phyloP scores from a whole-genome alignment of 2,113 vertebrate genomes.

The Equus quagga region DNA sequence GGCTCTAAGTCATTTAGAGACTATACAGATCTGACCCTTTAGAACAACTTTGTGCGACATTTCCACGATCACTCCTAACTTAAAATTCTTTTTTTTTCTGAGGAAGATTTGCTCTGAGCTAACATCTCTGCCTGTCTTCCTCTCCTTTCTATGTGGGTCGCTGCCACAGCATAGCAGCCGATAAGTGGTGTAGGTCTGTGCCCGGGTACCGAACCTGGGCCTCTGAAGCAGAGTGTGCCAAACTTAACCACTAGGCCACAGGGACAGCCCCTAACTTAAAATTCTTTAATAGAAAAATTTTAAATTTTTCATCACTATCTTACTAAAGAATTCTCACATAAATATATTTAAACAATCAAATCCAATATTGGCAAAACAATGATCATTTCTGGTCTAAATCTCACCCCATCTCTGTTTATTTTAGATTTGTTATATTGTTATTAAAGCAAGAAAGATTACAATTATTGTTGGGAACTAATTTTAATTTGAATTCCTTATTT shows the following conservation, averaged over 20 bases:
- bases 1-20: not conserved
- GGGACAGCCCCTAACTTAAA: not conserved
- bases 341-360: constrained; percentile 40
- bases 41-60: not conserved
- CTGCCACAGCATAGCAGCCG: no score
- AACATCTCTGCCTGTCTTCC: no score
- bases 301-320: not conserved
- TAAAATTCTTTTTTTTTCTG: not conserved
- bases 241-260: no score
- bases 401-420: not conserved
- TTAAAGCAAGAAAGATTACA: not conserved
- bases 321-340: not conserved
- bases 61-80: not conserved
- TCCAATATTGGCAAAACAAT: not conserved
- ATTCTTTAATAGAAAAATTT: not conserved
- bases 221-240: no score
- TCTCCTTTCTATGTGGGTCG: no score
- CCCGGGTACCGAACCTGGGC: no score
- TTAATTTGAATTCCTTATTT: constrained; percentile 42
- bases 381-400: constrained; percentile 15
- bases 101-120: no score
- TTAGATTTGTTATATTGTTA: not conserved
- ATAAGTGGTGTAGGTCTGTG: no score
- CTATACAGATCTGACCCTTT: not conserved
- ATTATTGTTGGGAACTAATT: not conserved